These are phyloP conservation scores for Centroberyx gerrardi DNA, from an alignment of 2,797 vertebrate genomes.

Conservation along the genomic window DNA sequence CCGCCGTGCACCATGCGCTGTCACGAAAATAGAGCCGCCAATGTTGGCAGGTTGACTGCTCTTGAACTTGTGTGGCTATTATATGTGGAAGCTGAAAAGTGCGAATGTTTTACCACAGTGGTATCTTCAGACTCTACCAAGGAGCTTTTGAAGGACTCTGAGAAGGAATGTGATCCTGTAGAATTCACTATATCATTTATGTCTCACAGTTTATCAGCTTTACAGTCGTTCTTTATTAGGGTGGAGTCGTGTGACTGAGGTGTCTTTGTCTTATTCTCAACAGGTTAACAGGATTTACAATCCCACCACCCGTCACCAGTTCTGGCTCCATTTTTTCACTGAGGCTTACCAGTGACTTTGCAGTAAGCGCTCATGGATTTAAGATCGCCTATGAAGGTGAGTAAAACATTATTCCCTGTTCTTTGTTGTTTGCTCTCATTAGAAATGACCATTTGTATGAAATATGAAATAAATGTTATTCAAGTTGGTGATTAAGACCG, in stretches of 20 bases:
- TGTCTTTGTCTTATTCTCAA: conserved; percentile 60
- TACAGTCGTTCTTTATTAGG: not conserved
- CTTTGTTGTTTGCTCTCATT: conserved; percentile 19
- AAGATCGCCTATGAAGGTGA: conserved; percentile 99
- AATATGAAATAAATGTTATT: conserved; percentile 4
- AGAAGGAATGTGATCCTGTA: not conserved
- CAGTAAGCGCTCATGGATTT: conserved; percentile 99
- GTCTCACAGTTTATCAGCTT: not conserved
- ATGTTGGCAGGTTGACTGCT: not conserved
- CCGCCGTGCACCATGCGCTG: too few species aligned
- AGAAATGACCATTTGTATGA: conserved; percentile 1
- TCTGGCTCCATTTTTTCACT: conserved; percentile 97
- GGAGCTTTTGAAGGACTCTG: not conserved
- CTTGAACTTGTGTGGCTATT: conserved; percentile 2
- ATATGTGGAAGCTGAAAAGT: not conserved
- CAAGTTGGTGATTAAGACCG: not conserved
- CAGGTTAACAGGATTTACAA: conserved; percentile 99
- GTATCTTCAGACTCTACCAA: not conserved
- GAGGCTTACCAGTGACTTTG: conserved; percentile 98
- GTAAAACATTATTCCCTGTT: conserved; percentile 58
- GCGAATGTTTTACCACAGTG: not conserved
- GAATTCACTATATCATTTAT: not conserved
- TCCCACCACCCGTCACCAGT: conserved; percentile 97
- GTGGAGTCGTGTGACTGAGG: not conserved
- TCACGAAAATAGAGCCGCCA: too few species aligned